Evolutionary conservation across 2,113 vertebrate genomes (phyloP), one percentile per base, ranked within the genome.

Genomic region (Mobula birostris): DNA sequence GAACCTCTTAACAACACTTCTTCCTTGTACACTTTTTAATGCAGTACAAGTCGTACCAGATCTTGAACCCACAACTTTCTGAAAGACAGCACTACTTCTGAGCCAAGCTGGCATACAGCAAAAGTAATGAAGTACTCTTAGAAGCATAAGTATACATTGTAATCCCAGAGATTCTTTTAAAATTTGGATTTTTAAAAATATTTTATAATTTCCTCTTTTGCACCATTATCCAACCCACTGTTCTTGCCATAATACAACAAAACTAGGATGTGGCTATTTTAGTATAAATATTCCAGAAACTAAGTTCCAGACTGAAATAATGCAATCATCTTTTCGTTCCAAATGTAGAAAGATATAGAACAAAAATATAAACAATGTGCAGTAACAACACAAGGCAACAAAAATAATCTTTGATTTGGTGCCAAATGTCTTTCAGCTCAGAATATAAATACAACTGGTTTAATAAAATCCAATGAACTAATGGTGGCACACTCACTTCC

Each of bases 351-450:
- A 32, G 36, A 93, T 21, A 72, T 93, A 14, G 24, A 74, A 93
- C 40, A 74, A 93, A 24, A 93, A 93, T 93, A 74, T 76, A 93
- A 76, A 76, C 40, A 74, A 7, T 21, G 32, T 68, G 68, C 90
- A 92, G 66, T 48, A 72, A 72, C 40, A 72, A 72, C 66, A 92
- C 32, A 92, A 92, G 66, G 66, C 91, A 93, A 93, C 91, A 93
- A 40, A 93, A 72, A 76, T 76, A 93, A 93, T 74, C 91, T 93
- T 93, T 93, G 91, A 76, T 74, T 72, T 76, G 21, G 48, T 93
- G 91, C 91, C 91, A 93, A 93, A 72, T 68, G 70, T 32, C 61
- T 91, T 36, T 92, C 32, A 32, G 36, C 68, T 93, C 8, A 32
- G 24, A 93, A 93, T 5, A 72, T 76, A 14, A 93, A 74, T 76